A percentile compares a stretch with the other conserved stretches of the same genome.
Conservation (phyloP, 2,797 vertebrate species). For the Cichlasoma orientale region DNA sequence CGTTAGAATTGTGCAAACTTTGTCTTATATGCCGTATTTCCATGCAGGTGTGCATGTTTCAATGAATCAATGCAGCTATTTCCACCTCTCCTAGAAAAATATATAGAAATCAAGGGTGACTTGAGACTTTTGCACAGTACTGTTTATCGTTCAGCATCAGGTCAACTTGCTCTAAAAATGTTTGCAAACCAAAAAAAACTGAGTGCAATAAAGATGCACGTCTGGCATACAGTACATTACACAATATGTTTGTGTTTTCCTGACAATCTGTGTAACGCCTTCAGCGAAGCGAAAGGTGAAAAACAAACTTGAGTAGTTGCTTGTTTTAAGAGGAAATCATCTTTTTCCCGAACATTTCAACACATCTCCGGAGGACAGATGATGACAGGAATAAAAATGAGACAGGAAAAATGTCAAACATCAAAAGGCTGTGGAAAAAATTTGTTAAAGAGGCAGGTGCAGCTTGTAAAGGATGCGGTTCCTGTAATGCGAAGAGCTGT, state of each 20-base stretch:
- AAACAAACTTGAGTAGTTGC: not conserved
- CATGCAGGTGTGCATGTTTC: not conserved
- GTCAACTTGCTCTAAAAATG: not conserved
- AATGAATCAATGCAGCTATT: not conserved
- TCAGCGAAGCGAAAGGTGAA: not conserved
- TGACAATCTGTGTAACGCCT: not conserved
- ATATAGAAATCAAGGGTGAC: not conserved
- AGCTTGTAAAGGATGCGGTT: not conserved
- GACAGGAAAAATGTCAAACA: not conserved
- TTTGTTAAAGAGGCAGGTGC: not conserved
- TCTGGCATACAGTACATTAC: not conserved
- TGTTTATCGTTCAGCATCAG: not conserved
- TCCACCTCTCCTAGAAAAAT: not conserved
- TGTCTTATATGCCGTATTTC: not conserved
- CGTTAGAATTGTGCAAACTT: not conserved
- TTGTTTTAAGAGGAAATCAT: constrained; percentile 5
- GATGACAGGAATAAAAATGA: constrained; percentile 19
- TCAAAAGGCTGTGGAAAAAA: not conserved
- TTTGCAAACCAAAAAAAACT: not conserved
- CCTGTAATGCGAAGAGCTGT: not conserved
- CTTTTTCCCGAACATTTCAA: constrained; percentile 8
- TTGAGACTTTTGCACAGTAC: not conserved
- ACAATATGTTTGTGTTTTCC: not conserved
- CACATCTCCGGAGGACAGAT: constrained; percentile 13
- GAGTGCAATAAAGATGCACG: not conserved